Evolutionary conservation across 2,888 invertebrate genomes (phyloP).

Genomic region (Acleris literana): DNA sequence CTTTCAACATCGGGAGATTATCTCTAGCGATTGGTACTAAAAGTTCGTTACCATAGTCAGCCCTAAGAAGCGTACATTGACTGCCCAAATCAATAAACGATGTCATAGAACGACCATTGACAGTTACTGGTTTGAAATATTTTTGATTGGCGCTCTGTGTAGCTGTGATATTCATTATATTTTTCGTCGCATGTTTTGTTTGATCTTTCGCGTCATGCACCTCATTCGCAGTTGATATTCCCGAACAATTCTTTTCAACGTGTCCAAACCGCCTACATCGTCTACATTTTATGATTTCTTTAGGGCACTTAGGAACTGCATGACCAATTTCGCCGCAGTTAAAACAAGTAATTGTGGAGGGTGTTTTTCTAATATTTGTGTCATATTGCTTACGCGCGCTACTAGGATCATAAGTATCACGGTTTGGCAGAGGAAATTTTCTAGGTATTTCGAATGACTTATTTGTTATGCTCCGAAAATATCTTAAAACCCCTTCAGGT

Average conservation of each 20-base stretch:
- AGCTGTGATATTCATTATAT: conserved; percentile 8
- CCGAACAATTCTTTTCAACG: no score
- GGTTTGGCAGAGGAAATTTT: neutral
- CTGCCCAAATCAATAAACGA: neutral
- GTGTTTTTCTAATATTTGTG: neutral
- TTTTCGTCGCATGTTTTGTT: neutral
- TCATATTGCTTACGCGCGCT: neutral
- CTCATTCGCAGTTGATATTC: no score
- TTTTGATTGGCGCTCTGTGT: neutral
- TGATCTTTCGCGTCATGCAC: no score
- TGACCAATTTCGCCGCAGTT: conserved; percentile 39
- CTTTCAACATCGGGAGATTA: neutral
- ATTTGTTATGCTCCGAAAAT: conserved; percentile 12
- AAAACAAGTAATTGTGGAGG: conserved; percentile 32
- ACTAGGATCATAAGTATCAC: conserved; percentile 8
- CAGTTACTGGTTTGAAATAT: neutral
- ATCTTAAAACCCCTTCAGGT: conserved; percentile 39
- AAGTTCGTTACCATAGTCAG: neutral
- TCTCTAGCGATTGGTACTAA: neutral
- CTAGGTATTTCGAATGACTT: no score
- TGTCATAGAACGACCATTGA: neutral
- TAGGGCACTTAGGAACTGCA: conserved; percentile 14
- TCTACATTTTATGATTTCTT: conserved; percentile 11
- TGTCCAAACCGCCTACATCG: neutral
- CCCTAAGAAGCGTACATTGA: neutral